phyloP scores from a whole-genome alignment of 2,113 vertebrate species.

The Campylomormyrus tamandua region DNA sequence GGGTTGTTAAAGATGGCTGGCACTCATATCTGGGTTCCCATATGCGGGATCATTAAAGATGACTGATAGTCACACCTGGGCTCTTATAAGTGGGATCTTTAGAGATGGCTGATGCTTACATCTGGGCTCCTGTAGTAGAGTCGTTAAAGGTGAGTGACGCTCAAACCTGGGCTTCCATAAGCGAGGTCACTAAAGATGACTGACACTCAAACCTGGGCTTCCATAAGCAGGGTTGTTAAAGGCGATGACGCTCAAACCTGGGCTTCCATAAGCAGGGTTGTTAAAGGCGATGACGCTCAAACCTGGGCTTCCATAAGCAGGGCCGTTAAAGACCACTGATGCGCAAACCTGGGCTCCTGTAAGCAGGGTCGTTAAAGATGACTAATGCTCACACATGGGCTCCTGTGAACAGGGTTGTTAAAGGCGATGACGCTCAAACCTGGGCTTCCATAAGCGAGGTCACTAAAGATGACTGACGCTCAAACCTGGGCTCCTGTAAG shows the following conservation, averaged over 20 bases:
- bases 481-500: background rate
- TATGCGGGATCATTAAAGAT: background rate
- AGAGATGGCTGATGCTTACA: too few species aligned
- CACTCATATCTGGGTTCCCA: background rate
- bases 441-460: rapidly evolving
- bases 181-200: background rate
- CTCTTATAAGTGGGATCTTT: background rate
- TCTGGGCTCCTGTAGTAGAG: too few species aligned
- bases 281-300: too few species aligned
- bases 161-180: background rate
- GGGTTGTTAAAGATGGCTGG: background rate
- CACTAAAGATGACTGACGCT: background rate
- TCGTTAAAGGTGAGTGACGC: background rate
- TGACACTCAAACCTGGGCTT: background rate
- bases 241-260: too few species aligned
- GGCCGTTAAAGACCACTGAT: background rate
- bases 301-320: too few species aligned
- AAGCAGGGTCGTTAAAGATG: background rate
- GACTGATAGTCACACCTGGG: background rate
- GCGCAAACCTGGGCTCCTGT: background rate
- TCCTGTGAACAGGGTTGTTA: rapidly evolving
- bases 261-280: too few species aligned
- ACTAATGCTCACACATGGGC: background rate
- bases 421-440: background rate
- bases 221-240: too few species aligned